A percentile compares a stretch with the other conserved stretches of the same genome.
These are phyloP conservation scores for Styela plicata DNA, from an alignment of 23 tunicate species.

Conservation along the genomic window DNA sequence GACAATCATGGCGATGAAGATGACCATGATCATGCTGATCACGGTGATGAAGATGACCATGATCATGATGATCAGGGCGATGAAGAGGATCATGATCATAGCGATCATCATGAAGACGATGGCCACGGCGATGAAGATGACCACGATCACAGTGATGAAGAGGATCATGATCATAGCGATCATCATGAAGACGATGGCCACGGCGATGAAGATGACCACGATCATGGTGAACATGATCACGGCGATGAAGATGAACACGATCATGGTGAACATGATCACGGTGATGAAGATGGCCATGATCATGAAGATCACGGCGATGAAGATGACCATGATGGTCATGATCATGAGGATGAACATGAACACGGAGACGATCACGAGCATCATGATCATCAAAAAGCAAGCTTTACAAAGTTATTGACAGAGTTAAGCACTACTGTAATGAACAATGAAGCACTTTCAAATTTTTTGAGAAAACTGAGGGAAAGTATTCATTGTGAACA, in stretches of 20 bases:
- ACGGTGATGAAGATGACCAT: background rate
- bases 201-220: background rate
- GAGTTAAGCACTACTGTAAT: background rate
- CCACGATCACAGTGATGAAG: background rate
- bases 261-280: background rate
- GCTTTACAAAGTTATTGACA: background rate
- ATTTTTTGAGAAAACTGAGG: background rate
- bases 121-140: background rate
- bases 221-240: background rate
- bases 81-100: background rate
- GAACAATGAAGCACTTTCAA: background rate
- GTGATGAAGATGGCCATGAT: background rate
- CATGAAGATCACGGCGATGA: background rate
- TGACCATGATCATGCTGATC: background rate
- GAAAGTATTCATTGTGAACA: background rate
- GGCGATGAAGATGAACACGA: background rate
- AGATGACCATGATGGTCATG: background rate
- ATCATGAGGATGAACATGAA: background rate
- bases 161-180: background rate
- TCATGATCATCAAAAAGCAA: background rate
- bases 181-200: background rate
- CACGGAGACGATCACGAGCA: background rate
- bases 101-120: background rate
- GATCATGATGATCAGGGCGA: background rate
- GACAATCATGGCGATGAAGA: background rate